phyloP scores from a whole-genome alignment of 2,113 vertebrate species.

The Pygoscelis antarcticus region DNA sequence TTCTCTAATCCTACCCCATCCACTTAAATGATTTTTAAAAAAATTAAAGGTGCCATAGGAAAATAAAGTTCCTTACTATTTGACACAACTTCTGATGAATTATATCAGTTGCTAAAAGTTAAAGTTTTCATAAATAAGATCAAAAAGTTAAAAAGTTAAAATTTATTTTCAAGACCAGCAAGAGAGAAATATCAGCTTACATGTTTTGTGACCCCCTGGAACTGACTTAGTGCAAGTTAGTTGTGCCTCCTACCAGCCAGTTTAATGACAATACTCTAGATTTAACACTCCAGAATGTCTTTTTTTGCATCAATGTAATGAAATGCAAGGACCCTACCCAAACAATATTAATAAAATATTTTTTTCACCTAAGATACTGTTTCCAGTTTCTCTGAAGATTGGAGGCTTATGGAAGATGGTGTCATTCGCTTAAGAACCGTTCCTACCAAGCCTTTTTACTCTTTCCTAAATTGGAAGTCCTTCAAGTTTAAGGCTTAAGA shows the following conservation, averaged over 20 bases:
- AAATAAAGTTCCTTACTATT: not conserved
- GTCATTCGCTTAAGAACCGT: not conserved
- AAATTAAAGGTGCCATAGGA: not conserved
- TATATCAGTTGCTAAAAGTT: not conserved
- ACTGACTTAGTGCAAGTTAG: not conserved
- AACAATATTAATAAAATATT: not conserved
- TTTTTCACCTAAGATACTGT: not conserved
- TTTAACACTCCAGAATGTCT: not conserved
- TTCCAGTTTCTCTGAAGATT: not conserved
- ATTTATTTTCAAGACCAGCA: not conserved
- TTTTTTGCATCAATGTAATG: not conserved
- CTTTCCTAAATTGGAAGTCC: not conserved
- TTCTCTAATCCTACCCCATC: not conserved
- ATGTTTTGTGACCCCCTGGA: not conserved
- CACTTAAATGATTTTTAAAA: not conserved
- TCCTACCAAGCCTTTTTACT: not conserved
- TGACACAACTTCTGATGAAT: not conserved
- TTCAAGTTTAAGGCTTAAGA: not conserved
- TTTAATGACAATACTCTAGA: not conserved
- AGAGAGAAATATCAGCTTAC: not conserved
- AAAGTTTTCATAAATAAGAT: not conserved
- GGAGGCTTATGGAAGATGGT: not conserved
- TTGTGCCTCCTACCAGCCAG: not conserved
- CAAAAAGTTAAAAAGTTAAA: not conserved
- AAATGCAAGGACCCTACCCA: not conserved